These are phyloP conservation scores for Menidia menidia DNA, from an alignment of 2,797 vertebrate genomes.

Conservation along the genomic window DNA sequence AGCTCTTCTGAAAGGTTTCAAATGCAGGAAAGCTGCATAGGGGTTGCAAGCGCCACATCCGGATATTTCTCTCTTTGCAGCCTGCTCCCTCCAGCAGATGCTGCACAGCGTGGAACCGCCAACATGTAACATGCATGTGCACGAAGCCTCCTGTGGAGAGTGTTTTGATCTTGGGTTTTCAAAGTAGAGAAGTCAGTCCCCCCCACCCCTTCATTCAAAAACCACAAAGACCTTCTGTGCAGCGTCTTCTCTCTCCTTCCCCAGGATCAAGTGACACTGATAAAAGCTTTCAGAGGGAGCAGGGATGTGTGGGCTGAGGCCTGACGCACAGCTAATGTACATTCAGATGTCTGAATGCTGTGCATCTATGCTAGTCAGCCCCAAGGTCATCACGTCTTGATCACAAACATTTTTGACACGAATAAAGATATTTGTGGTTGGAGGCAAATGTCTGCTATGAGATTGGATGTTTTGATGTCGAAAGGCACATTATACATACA, in stretches of 20 bases:
- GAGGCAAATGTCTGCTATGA: background rate
- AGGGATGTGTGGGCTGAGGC: conserved; percentile 49
- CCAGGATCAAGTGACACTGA: conserved; percentile 73
- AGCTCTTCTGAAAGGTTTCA: conserved; percentile 15
- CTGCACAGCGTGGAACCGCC: background rate
- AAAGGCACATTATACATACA: background rate
- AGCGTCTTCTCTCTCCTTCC: conserved; percentile 46
- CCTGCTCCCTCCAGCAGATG: conserved; percentile 13
- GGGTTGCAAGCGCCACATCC: background rate
- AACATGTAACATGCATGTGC: conserved; percentile 25
- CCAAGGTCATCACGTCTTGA: conserved; percentile 10
- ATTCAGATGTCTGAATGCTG: conserved; percentile 30
- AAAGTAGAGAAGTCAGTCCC: conserved; percentile 33
- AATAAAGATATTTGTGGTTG: background rate
- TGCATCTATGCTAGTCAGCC: background rate
- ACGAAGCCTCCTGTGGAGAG: conserved; percentile 9
- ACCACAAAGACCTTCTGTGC: conserved; percentile 70
- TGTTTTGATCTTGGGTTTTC: conserved; percentile 53
- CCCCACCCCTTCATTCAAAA: conserved; percentile 50
- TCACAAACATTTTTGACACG: background rate
- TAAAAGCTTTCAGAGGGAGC: conserved; percentile 71
- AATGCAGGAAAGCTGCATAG: background rate
- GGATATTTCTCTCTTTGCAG: conserved; percentile 17
- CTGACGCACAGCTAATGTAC: conserved; percentile 25
- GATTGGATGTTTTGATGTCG: conserved; percentile 15